phyloP scores from a whole-genome alignment of 2,113 vertebrate species.

The Neolamprologus falcicula region DNA sequence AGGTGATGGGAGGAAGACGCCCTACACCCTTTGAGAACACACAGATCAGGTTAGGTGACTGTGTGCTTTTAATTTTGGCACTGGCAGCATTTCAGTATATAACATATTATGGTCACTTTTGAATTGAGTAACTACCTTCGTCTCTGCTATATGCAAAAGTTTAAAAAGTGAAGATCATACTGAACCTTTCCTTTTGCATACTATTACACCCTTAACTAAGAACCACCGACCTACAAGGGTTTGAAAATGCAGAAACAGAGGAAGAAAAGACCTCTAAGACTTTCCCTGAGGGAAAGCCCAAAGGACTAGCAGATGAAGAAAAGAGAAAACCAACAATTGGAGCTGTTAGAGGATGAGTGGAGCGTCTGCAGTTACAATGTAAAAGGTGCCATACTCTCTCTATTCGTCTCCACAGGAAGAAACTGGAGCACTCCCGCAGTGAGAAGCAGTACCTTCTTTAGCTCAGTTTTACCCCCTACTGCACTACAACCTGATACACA shows the following conservation, averaged over 20 bases:
- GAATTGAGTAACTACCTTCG: not conserved
- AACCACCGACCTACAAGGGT: not conserved
- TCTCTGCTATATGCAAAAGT: not conserved
- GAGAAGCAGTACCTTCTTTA: not conserved
- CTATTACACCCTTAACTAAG: not conserved
- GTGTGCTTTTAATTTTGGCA: not conserved
- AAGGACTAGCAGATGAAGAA: not conserved
- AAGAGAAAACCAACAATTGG: not conserved
- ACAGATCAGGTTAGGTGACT: not conserved
- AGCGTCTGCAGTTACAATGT: not conserved
- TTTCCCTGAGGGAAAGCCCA: not conserved
- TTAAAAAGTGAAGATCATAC: not conserved
- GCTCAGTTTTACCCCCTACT: not conserved
- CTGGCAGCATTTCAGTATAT: not conserved
- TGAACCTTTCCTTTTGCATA: not conserved
- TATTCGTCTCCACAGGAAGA: not conserved
- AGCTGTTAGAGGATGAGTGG: not conserved
- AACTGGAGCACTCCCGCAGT: not conserved
- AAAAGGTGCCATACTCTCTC: not conserved
- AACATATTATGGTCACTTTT: not conserved
- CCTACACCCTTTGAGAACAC: not conserved
- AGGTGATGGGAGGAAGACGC: not conserved
- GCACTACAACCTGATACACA: not conserved
- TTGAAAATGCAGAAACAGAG: not conserved
- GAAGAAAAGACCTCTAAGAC: not conserved